Conservation (phyloP, 2,113 vertebrate species). For the Globicephala melas region DNA sequence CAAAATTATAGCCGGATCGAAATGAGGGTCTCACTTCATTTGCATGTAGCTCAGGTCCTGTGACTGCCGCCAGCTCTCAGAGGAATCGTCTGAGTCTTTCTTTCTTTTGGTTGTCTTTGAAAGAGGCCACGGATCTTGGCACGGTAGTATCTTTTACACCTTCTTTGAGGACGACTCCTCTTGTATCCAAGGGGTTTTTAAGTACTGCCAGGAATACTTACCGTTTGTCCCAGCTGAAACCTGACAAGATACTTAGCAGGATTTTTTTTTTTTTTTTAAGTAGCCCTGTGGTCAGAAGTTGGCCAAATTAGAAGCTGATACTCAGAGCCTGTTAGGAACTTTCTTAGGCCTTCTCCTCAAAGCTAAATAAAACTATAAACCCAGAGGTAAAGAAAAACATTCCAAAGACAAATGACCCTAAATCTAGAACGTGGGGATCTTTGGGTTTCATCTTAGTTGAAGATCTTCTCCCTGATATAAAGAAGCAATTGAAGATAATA, state of each 20-base stretch:
- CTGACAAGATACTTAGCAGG: too few relatives aligned
- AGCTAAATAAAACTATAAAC: not conserved
- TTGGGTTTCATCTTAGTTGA: not conserved
- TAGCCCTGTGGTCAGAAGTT: not conserved
- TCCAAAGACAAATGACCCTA: not conserved
- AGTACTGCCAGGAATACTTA: not conserved
- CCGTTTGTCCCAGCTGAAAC: not conserved
- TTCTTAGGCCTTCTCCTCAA: not conserved
- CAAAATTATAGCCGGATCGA: not conserved
- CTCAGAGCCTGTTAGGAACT: not conserved
- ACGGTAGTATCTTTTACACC: not conserved
- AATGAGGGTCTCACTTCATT: not conserved
- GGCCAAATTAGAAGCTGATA: not conserved
- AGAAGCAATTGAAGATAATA: not conserved
- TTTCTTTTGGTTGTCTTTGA: not conserved
- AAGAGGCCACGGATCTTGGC: not conserved
- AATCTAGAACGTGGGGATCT: not conserved
- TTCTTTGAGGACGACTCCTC: not conserved
- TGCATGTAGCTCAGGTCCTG: not conserved
- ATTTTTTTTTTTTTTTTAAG: not conserved
- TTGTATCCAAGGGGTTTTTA: not conserved
- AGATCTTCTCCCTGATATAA: not conserved
- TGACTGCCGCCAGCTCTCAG: not conserved
- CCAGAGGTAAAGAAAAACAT: not conserved
- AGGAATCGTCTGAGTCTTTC: not conserved